These are phyloP conservation scores for Drosophila subpulchrella DNA, from an alignment of 1,140 invertebrate species.

Conservation along the genomic window DNA sequence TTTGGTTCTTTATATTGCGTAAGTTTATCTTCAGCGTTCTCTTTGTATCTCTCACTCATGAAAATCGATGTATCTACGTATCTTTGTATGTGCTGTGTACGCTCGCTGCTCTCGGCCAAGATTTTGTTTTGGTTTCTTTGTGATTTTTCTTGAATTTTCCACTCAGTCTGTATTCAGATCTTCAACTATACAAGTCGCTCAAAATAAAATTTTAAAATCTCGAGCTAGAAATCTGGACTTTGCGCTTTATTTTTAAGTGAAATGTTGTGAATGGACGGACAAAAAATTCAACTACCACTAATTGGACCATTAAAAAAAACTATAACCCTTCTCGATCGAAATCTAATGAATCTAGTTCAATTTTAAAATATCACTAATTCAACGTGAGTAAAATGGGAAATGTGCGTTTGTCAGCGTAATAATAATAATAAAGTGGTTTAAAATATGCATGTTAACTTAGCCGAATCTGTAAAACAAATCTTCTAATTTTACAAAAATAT, in stretches of 20 bases:
- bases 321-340: background rate
- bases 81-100: constrained; percentile 8
- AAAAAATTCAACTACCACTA: background rate
- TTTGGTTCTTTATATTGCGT: constrained; percentile 63
- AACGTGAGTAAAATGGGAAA: constrained; percentile 4
- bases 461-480: background rate
- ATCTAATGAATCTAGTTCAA: background rate
- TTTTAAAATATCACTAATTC: background rate
- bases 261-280: constrained; percentile 9
- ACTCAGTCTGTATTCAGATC: constrained; percentile 79
- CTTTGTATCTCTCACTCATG: constrained; percentile 19
- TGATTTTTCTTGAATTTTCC: constrained; percentile 71
- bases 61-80: constrained; percentile 6
- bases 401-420: no score
- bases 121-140: constrained; percentile 60
- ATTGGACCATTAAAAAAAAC: constrained; percentile 1
- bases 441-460: background rate
- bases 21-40: constrained; percentile 67
- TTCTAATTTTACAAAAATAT: background rate
- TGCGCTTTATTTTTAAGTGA: constrained; percentile 14
- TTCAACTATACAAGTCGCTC: constrained; percentile 65
- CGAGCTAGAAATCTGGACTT: background rate
- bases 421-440: background rate
- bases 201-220: background rate
- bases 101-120: constrained; percentile 51